phyloP scores from a whole-genome alignment of 1,140 invertebrate genomes.

The Bombus cullumanus region DNA sequence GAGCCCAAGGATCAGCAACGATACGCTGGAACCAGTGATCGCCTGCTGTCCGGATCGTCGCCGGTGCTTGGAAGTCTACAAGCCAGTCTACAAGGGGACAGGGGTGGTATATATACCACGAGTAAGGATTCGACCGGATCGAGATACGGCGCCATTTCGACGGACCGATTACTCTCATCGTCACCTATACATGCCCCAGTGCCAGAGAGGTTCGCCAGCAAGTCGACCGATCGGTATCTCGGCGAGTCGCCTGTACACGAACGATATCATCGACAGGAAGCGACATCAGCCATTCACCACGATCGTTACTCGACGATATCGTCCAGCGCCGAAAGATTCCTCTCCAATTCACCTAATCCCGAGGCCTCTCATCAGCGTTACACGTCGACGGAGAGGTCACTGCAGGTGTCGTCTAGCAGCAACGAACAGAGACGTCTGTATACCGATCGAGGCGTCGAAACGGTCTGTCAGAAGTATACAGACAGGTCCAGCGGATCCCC shows the following conservation, averaged over 20 bases:
- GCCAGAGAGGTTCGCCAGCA: conserved; percentile 76
- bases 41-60: conserved; percentile 74
- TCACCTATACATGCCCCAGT: conserved; percentile 77
- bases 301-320: conserved; percentile 72
- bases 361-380: conserved; percentile 77
- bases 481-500: conserved; percentile 75
- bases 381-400: conserved; percentile 72
- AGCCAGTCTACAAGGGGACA: conserved; percentile 52
- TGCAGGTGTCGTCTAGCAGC: conserved; percentile 42
- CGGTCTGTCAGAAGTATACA: conserved; percentile 73
- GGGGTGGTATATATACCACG: conserved; percentile 24
- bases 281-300: conserved; percentile 61
- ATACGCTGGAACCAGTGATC: conserved; percentile 73
- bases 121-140: conserved; percentile 63
- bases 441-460: conserved; percentile 69
- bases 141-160: conserved; percentile 69
- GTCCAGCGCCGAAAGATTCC: conserved; percentile 72
- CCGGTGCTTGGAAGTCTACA: conserved; percentile 70
- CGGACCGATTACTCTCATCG: conserved; percentile 74
- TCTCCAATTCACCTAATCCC: conserved; percentile 75
- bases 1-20: conserved; percentile 76
- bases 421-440: conserved; percentile 58
- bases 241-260: conserved; percentile 76
- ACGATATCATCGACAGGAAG: conserved; percentile 68
- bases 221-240: conserved; percentile 64